Evolutionary conservation across 2,113 vertebrate species (phyloP).

Genomic region (Maccullochella peelii): DNA sequence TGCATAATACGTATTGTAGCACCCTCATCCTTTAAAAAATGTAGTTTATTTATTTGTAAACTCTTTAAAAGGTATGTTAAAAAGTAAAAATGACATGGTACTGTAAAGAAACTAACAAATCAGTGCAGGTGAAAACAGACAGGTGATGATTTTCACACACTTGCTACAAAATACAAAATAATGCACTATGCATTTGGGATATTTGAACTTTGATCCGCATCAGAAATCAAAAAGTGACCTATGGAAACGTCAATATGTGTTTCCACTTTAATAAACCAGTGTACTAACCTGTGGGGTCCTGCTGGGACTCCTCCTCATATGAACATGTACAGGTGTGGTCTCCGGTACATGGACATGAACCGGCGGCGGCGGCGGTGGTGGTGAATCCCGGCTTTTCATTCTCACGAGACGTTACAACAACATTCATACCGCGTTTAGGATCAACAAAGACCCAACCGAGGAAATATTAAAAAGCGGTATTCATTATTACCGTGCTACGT

Average conservation of each 20-base stretch:
- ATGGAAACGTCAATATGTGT: fast-evolving
- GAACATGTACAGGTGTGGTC: slow-evolving; percentile 93
- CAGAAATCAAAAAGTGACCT: neutral
- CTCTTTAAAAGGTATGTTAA: neutral
- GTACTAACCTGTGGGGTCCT: slow-evolving; percentile 62
- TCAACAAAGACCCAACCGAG: neutral
- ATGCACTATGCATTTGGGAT: neutral
- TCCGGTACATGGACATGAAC: slow-evolving; percentile 95
- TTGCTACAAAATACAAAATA: neutral
- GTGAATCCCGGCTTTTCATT: slow-evolving; percentile 91
- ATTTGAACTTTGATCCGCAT: neutral
- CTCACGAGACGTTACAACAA: slow-evolving; percentile 30
- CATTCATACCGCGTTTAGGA: fast-evolving
- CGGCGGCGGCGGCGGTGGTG: slow-evolving; percentile 88
- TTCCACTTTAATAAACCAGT: neutral
- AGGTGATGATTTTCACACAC: neutral
- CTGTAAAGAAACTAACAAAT: neutral
- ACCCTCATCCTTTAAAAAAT: neutral
- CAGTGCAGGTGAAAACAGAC: neutral
- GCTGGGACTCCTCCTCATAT: slow-evolving; percentile 91
- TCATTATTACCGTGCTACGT: neutral
- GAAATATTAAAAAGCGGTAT: fast-evolving
- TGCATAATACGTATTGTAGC: too few relatives aligned
- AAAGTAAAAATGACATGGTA: neutral
- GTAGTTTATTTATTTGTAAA: neutral